phyloP scores from a whole-genome alignment of 2,888 invertebrate species.

The Lysandra coridon region DNA sequence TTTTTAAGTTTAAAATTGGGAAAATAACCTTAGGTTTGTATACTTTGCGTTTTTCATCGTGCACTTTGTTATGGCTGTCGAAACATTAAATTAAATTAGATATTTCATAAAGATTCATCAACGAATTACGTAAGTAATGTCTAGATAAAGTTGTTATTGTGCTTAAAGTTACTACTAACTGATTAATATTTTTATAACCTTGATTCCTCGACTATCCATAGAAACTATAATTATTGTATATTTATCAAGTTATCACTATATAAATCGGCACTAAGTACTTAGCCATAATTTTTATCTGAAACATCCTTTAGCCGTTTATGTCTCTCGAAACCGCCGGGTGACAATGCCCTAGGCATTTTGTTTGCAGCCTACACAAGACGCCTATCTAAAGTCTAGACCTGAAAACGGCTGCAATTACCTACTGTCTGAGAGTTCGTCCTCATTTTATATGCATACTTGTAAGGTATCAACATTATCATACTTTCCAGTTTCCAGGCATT shows the following conservation, averaged over 20 bases:
- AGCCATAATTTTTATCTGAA: neutral
- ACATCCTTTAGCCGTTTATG: neutral
- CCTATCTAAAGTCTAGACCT: conserved; percentile 25
- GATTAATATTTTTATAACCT: neutral
- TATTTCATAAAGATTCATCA: neutral
- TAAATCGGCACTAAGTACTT: neutral
- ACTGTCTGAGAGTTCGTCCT: conserved; percentile 22
- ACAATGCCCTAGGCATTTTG: conserved; percentile 22
- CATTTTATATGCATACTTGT: conserved; percentile 21
- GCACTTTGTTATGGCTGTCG: neutral
- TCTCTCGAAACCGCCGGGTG: neutral
- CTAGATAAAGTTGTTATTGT: neutral
- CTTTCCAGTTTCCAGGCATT: neutral
- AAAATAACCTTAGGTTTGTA: neutral
- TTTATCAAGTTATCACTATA: neutral
- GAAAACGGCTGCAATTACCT: conserved; percentile 26
- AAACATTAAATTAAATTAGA: neutral
- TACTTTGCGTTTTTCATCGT: neutral
- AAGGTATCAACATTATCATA: neutral
- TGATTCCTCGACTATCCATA: neutral
- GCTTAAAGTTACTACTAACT: neutral
- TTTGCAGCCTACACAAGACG: conserved; percentile 9
- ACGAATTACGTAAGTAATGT: neutral
- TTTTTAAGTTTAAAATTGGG: neutral
- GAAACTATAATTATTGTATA: neutral